Evolutionary conservation across 2,113 vertebrate species (phyloP).

Genomic region (Notechis scutatus): DNA sequence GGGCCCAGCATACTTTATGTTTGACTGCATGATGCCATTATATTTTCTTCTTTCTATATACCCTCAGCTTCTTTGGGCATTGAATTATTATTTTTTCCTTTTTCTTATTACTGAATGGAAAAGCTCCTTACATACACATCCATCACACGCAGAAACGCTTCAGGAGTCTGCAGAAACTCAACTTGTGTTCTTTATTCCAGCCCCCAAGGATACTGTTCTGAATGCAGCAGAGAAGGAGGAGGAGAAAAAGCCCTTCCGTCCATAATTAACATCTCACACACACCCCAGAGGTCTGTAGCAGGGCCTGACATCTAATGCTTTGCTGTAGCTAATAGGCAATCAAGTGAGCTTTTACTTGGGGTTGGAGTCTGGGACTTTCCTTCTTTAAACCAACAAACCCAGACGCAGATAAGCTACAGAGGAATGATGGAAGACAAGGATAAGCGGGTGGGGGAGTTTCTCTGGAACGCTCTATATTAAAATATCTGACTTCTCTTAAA

Average conservation of each 20-base stretch:
- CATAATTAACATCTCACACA: conserved; percentile 1
- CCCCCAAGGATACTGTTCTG: not conserved
- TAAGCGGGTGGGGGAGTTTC: not conserved
- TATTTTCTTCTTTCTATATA: not conserved
- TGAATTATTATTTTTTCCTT: not conserved
- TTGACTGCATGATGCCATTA: not conserved
- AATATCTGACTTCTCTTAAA: not conserved
- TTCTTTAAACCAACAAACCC: conserved; percentile 28
- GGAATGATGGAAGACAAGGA: not conserved
- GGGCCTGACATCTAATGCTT: conserved; percentile 12
- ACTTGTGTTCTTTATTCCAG: not conserved
- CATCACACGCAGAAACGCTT: not conserved
- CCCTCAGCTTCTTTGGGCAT: not conserved
- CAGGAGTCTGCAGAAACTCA: not conserved
- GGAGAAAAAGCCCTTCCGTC: not conserved
- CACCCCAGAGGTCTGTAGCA: not conserved
- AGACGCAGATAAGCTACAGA: not conserved
- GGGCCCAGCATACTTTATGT: not conserved
- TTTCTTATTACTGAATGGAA: not conserved
- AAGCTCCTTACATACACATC: not conserved
- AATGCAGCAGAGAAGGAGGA: not conserved
- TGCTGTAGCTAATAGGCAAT: not conserved
- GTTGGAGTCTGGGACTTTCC: not conserved
- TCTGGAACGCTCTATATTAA: not conserved
- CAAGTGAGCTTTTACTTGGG: not conserved